phyloP scores from a whole-genome alignment of 2,113 vertebrate species.

The Thomomys bottae region DNA sequence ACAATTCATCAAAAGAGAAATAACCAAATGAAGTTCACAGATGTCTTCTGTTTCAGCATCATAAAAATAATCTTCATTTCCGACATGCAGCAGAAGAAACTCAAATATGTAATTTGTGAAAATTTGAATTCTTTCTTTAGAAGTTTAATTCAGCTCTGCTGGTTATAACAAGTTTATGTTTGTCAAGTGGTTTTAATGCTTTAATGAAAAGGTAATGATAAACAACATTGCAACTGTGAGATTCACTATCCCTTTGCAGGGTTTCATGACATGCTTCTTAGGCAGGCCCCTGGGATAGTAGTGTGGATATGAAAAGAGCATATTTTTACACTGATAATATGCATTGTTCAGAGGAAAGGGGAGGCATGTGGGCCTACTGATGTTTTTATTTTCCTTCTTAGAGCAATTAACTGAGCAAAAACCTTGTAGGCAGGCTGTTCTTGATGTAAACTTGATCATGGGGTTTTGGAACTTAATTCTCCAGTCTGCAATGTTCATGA shows the following conservation, averaged over 20 bases:
- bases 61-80: slow-evolving; percentile 72
- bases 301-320: slow-evolving; percentile 67
- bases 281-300: slow-evolving; percentile 61
- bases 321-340: slow-evolving; percentile 70
- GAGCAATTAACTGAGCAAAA: slow-evolving; percentile 41
- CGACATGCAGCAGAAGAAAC: slow-evolving; percentile 65
- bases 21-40: slow-evolving; percentile 58
- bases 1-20: slow-evolving; percentile 49
- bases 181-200: slow-evolving; percentile 76
- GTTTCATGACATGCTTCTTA: slow-evolving; percentile 56
- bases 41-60: slow-evolving; percentile 60
- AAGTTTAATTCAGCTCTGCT: slow-evolving; percentile 60
- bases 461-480: slow-evolving; percentile 23
- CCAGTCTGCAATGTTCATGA: neutral
- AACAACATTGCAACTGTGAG: slow-evolving; percentile 67
- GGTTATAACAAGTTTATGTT: slow-evolving; percentile 77
- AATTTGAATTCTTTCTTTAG: slow-evolving; percentile 72
- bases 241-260: slow-evolving; percentile 42
- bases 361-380: slow-evolving; percentile 37
- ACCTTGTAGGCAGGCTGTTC: slow-evolving; percentile 39
- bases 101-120: slow-evolving; percentile 68
- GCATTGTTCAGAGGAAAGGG: slow-evolving; percentile 59
- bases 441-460: slow-evolving; percentile 18
- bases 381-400: slow-evolving; percentile 60
- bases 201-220: slow-evolving; percentile 81